These are phyloP conservation scores for Saturnia japonica DNA, from an alignment of 2,888 invertebrate genomes.

Conservation along the genomic window DNA sequence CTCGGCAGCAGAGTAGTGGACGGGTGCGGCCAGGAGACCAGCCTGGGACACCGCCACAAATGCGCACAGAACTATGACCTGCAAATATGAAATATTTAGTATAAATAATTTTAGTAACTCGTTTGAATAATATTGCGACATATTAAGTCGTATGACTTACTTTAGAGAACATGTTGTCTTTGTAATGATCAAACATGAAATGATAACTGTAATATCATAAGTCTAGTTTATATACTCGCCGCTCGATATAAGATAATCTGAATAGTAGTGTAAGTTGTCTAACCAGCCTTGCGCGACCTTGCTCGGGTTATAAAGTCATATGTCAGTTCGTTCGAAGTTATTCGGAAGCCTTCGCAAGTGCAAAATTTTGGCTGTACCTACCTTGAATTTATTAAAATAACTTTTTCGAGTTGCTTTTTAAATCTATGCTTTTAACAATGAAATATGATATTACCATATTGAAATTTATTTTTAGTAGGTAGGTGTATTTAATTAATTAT, in stretches of 20 bases:
- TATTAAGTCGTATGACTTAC: conserved; percentile 27
- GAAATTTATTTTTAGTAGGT: too few species aligned
- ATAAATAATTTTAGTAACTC: conserved; percentile 1
- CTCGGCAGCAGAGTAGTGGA: conserved; percentile 45
- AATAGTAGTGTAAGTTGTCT: conserved; percentile 24
- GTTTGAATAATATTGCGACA: not conserved
- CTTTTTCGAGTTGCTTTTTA: not conserved
- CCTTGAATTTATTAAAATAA: not conserved
- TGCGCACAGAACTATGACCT: conserved; percentile 46
- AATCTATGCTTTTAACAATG: not conserved
- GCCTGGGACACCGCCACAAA: conserved; percentile 59
- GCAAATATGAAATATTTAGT: conserved; percentile 5
- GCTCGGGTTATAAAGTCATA: conserved; percentile 15
- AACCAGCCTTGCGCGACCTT: conserved; percentile 23
- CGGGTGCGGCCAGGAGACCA: conserved; percentile 39
- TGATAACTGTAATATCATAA: conserved; percentile 12
- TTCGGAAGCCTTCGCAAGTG: not conserved
- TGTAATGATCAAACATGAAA: conserved; percentile 14
- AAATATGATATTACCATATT: not conserved
- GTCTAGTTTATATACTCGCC: conserved; percentile 22
- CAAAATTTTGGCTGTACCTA: not conserved
- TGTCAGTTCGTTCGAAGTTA: conserved; percentile 7
- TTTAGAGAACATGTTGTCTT: conserved; percentile 38
- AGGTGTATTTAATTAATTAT: too few species aligned
- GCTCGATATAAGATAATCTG: conserved; percentile 13